A percentile compares a stretch with the other conserved stretches of the same genome.
Conservation (phyloP, 2,113 vertebrate genomes). For the Rhizomys pruinosus region DNA sequence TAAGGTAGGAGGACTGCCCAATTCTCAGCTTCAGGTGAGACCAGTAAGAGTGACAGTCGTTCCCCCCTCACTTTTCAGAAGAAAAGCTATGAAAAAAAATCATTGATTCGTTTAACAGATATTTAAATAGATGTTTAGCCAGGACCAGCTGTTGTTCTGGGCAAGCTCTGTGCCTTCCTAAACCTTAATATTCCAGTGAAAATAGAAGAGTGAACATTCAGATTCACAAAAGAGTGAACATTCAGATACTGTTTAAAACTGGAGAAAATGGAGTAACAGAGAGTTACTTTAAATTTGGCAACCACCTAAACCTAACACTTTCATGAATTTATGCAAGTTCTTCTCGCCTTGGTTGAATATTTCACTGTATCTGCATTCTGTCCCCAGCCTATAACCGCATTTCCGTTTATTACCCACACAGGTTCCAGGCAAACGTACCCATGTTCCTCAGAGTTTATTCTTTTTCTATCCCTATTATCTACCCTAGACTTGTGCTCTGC, state of each 20-base stretch:
- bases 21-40: background rate
- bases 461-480: background rate
- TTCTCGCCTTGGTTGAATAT: background rate
- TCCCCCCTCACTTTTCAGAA: background rate
- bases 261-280: background rate
- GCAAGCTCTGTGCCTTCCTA: background rate
- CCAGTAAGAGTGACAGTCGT: background rate
- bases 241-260: background rate
- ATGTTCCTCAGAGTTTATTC: background rate
- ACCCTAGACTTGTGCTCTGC: background rate
- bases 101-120: conserved; percentile 3
- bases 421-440: background rate
- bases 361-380: background rate
- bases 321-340: background rate
- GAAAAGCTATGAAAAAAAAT: background rate
- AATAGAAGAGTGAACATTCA: background rate
- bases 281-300: background rate
- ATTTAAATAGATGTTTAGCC: background rate
- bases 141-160: background rate
- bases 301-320: background rate
- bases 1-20: background rate
- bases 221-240: background rate
- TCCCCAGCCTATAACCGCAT: background rate
- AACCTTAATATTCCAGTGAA: background rate
- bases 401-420: background rate